Conservation (phyloP, 2,113 vertebrate genomes). For the Laticauda colubrina region DNA sequence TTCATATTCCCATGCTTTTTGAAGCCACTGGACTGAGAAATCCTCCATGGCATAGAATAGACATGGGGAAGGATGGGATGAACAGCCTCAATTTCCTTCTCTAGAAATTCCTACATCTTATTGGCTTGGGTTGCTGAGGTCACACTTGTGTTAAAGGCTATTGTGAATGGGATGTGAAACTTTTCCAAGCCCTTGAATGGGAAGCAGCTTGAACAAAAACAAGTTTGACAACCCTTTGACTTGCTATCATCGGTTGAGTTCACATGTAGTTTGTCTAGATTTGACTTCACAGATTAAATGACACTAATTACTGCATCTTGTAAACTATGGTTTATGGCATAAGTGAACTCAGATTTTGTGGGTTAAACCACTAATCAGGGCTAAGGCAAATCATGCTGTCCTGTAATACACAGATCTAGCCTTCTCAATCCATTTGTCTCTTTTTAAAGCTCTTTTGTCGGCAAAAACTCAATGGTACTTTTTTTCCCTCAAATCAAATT, state of each 20-base stretch:
- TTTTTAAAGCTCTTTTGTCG: not conserved
- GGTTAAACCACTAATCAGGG: not conserved
- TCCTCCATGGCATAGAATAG: not conserved
- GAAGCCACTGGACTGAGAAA: not conserved
- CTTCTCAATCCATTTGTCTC: not conserved
- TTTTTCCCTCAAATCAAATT: not conserved
- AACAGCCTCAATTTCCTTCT: not conserved
- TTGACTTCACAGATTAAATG: not conserved
- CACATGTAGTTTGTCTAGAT: not conserved
- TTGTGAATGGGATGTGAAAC: not conserved
- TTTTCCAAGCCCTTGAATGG: not conserved
- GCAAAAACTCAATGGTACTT: not conserved
- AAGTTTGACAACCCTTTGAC: not conserved
- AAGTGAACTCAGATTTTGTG: not conserved
- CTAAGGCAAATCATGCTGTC: not conserved
- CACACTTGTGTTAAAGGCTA: not conserved
- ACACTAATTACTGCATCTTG: not conserved
- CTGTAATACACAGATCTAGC: not conserved
- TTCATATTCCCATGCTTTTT: not conserved
- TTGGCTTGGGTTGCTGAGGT: not conserved
- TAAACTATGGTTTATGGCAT: not conserved
- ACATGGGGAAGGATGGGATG: not conserved
- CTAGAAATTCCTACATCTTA: not conserved
- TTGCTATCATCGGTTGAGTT: not conserved
- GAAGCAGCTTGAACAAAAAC: not conserved